Percentiles rank a stretch among this genome's conserved stretches.
Conservation (phyloP, 2,113 vertebrate genomes). For the Talpa occidentalis region DNA sequence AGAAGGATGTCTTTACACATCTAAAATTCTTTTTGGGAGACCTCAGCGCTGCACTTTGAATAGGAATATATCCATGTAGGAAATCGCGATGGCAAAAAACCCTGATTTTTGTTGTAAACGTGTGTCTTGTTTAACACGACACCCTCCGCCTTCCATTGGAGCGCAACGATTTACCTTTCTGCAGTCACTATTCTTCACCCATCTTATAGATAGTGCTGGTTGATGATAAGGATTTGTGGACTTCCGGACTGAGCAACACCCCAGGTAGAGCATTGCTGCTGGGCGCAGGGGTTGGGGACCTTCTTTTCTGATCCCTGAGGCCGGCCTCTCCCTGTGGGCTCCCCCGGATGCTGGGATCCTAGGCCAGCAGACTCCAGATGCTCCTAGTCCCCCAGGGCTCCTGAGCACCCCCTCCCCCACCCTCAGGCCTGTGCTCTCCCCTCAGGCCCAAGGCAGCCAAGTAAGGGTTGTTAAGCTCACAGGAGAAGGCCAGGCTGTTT, state of each 20-base stretch:
- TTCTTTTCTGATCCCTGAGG: not conserved
- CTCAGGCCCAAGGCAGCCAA: not conserved
- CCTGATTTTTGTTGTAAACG: not conserved
- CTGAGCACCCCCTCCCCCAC: not conserved
- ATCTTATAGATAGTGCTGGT: not conserved
- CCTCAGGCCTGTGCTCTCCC: not conserved
- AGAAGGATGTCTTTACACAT: not conserved
- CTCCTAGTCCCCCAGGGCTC: not conserved
- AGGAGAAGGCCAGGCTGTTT: conserved; percentile 36
- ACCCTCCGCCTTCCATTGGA: rapidly evolving
- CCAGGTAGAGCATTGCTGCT: rapidly evolving
- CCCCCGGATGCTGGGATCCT: not conserved
- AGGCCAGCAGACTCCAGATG: not conserved
- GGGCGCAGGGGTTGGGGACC: not conserved
- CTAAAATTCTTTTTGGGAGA: not conserved
- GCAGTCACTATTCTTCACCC: not conserved
- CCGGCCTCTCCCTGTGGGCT: not conserved
- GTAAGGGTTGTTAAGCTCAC: conserved; percentile 49
- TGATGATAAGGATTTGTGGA: not conserved
- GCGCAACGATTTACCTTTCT: not conserved
- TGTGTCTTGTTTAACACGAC: not conserved
- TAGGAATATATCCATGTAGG: not conserved
- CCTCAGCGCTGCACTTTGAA: not conserved
- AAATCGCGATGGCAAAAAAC: not conserved
- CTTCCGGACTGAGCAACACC: not conserved